Base-by-base conservation (phyloP, 2,888 invertebrate genomes). In the Drosophila paranaensis region DNA sequence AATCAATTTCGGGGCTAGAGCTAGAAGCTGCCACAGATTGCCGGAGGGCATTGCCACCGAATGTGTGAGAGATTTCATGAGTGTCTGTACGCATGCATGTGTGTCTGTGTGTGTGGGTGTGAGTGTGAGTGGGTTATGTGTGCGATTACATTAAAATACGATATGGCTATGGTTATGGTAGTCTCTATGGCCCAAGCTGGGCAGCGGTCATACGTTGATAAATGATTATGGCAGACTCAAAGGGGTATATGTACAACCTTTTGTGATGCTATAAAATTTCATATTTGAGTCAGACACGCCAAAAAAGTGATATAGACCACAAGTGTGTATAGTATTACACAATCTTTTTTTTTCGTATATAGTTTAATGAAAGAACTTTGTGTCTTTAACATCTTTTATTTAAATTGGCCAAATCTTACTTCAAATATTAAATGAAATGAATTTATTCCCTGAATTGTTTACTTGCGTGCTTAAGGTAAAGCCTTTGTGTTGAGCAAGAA, bases 1-100 rank as follows among this genome's bases (percentile, higher is more conserved):
- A 88, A 87, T 89, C 89, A 89, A 88, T 87, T 88, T 89, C 60
- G 71, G 55, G 72, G 57, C 60, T 67, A 62, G 67, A 46, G 58
- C 48, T 61, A 67, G 61, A 62, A 68, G 75, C 68, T 71, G 64
- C 51, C 56, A 57, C 68, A 65, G 74, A 65, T 78, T 76, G 74
- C 74, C 64, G 20, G 25, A 39, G 50, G 65, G 65, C 61, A 55
- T 65, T 69, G 65, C 56, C 35, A 39, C 66, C 40, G 27, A 64
- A 61, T 54, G 37, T 46, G 33, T 46, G 33, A 13, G 37, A 20
- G 3, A 50, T 11, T 48, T 33, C 39, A n/a, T 33, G 33, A 16
- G 40, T 74, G 50, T 20, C 20, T 39, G 40, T 33, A 35, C 42
- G 48, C 20, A 20, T 20, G 20, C 20, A 20, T 67, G 53, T 64